Evolutionary conservation across 2,888 invertebrate species (phyloP), one percentile per base, ranked within the genome.

Genomic region (Drosophila multiciliata): DNA sequence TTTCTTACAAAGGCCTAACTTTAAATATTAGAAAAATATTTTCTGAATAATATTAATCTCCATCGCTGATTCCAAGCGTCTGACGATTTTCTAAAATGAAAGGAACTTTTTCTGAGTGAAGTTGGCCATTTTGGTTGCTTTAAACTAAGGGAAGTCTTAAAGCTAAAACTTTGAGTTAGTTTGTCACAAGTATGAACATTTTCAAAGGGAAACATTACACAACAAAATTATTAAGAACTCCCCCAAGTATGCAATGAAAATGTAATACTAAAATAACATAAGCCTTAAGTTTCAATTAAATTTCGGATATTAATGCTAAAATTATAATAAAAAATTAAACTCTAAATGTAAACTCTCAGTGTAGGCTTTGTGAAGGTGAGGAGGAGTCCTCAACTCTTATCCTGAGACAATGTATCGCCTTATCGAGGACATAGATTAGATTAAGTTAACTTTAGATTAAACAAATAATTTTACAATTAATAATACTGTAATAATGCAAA

Each of bases 91-190:
- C 11, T 35, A 35, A 35, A 35, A 5, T 35, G 35, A 3, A 4
- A 4, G n/a, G 8, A 5, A 20, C 15, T 45, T 23, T 8, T 42
- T 12, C 17, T 6, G 12, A 45, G 45, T 23, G 23, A 52, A 36
- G 60, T 26, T 20, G 52, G 35, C 15, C 74, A 69, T 55, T 33
- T 49, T 64, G 66, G 64, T 72, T 75, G 63, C 66, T 40, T 17
- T 38, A 33, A 5, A 5, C 26, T 26, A 26, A 60, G 48, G 62
- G 42, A 49, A 23, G 35, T 32, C 48, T 23, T 42, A 17, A 38
- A 49, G 33, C 11, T 38, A 8, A 26, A 35, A 48, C 15, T 58
- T 15, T 15, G 7, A 11, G 29, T 36, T 54, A 9, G 9, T 17
- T 38, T 8, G 32, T 20, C 2, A 40, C 36, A 33, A 23, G 15